phyloP scores from a whole-genome alignment of 2,797 vertebrate species.

The Tokudaia muenninki region DNA sequence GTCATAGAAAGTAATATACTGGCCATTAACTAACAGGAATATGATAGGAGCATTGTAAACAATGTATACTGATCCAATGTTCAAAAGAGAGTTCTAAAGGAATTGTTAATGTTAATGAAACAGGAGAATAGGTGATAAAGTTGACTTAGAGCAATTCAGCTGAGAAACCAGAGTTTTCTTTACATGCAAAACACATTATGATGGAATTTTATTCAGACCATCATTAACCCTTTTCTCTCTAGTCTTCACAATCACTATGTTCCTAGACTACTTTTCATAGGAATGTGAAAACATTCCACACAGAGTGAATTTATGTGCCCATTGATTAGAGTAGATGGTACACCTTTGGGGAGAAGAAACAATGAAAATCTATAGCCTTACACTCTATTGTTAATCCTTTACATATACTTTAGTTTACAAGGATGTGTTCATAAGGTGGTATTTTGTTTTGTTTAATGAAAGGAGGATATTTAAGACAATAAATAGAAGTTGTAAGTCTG shows the following conservation, averaged over 20 bases:
- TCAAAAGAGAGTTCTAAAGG: neutral
- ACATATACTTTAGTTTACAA: neutral
- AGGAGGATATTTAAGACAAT: neutral
- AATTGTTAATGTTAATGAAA: neutral
- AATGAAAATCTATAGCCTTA: neutral
- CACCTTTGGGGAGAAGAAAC: neutral
- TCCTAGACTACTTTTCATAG: neutral
- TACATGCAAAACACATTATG: neutral
- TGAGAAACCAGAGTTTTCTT: neutral
- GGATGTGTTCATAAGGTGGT: neutral
- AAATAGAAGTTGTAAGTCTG: neutral
- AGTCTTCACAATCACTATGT: accelerated
- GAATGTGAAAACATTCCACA: neutral
- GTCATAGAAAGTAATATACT: neutral
- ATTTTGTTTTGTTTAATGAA: neutral
- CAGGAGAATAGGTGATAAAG: neutral
- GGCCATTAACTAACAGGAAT: neutral
- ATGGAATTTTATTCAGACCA: neutral
- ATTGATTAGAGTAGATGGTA: neutral
- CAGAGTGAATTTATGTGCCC: neutral
- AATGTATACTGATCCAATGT: neutral
- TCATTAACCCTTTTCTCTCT: neutral
- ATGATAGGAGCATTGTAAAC: neutral
- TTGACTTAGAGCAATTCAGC: neutral
- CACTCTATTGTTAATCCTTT: neutral